Conservation (phyloP, 2,113 vertebrate genomes). For the Melanotaenia duboulayi region DNA sequence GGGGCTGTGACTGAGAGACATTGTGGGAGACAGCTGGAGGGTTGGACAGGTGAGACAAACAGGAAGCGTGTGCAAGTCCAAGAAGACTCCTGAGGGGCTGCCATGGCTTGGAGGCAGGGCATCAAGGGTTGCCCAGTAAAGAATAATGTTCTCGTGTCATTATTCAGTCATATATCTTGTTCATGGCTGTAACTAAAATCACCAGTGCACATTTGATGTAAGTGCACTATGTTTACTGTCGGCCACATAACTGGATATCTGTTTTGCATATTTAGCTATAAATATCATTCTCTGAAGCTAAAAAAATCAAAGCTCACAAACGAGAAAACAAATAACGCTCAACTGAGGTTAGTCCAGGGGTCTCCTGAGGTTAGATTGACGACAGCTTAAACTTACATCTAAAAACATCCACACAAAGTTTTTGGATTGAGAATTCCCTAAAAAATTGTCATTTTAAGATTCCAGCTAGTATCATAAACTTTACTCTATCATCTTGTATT, state of each 20-base stretch:
- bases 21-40: slow-evolving; percentile 58
- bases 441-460: no score
- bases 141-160: neutral
- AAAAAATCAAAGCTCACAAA: no score
- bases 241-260: neutral
- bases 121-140: neutral
- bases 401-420: no score
- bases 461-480: no score
- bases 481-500: no score
- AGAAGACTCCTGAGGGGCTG: slow-evolving; percentile 19
- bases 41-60: slow-evolving; percentile 50
- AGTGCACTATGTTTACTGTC: neutral
- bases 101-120: neutral
- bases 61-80: slow-evolving; percentile 54
- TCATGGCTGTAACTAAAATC: neutral
- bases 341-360: no score
- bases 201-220: neutral
- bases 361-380: no score
- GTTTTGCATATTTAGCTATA: no score
- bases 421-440: no score
- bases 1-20: slow-evolving; percentile 53
- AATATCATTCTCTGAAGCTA: neutral
- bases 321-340: no score
- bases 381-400: no score
- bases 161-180: neutral